These are phyloP conservation scores for Regulus satrapa DNA, from an alignment of 2,113 vertebrate species.

Conservation along the genomic window DNA sequence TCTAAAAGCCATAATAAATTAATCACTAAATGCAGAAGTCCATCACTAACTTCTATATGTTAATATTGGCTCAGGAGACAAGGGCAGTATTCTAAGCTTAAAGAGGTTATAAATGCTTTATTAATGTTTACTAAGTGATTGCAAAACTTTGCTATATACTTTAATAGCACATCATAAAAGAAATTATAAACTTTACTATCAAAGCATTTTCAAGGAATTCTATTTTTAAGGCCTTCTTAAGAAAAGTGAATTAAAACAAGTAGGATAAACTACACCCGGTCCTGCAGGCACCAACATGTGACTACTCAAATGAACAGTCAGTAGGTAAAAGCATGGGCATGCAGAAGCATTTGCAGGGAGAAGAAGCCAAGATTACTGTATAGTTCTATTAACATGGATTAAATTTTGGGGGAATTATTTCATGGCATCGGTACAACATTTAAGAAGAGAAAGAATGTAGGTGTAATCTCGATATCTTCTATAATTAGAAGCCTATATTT, in stretches of 20 bases:
- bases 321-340: background rate
- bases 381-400: background rate
- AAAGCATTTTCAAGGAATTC: conserved; percentile 5
- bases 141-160: background rate
- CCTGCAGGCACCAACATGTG: background rate
- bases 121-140: conserved; percentile 33
- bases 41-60: background rate
- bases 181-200: background rate
- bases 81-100: background rate
- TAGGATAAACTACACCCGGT: background rate
- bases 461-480: background rate
- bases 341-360: background rate
- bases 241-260: background rate
- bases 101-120: background rate
- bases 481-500: background rate
- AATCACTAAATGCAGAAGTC: background rate
- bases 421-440: background rate
- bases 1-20: background rate
- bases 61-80: background rate
- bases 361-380: background rate
- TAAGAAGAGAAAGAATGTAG: background rate
- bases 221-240: background rate
- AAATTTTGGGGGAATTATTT: background rate
- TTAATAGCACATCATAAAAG: conserved; percentile 3
- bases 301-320: background rate